These are phyloP conservation scores for Epinotia brunnichana DNA, from an alignment of 2,888 invertebrate genomes.

Conservation along the genomic window DNA sequence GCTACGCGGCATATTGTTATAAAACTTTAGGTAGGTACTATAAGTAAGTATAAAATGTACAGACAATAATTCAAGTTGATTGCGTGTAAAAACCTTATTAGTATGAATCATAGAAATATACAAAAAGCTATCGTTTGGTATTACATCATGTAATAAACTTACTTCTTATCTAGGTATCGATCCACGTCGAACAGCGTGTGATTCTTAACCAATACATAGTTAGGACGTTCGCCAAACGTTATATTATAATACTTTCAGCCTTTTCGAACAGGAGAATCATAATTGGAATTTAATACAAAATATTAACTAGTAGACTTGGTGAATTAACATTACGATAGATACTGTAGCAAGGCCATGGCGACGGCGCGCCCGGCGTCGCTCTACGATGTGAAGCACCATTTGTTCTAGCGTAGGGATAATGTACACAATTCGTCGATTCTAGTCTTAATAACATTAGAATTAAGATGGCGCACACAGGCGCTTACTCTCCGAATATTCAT, in stretches of 20 bases:
- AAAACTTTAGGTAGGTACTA: conserved; percentile 49
- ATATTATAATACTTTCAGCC: conserved; percentile 79
- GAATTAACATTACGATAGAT: conserved; percentile 72
- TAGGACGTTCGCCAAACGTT: conserved; percentile 75
- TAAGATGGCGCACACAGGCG: conserved; percentile 72
- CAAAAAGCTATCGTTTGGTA: conserved; percentile 77
- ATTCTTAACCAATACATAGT: conserved; percentile 66
- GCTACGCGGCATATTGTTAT: conserved; percentile 38
- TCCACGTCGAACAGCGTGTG: conserved; percentile 46
- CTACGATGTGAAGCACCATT: conserved; percentile 83
- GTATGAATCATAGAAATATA: conserved; percentile 79
- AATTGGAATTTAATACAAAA: conserved; percentile 77
- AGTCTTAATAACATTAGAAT: conserved; percentile 77
- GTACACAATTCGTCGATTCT: conserved; percentile 80
- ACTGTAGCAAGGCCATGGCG: conserved; percentile 44
- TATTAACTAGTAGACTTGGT: conserved; percentile 79
- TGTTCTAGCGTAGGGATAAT: conserved; percentile 84
- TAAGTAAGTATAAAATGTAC: conserved; percentile 75
- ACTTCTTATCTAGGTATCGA: conserved; percentile 50
- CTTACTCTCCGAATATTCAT: conserved; percentile 76
- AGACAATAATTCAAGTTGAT: conserved; percentile 67
- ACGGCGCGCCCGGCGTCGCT: conserved; percentile 58
- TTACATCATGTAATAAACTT: conserved; percentile 68
- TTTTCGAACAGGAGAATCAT: conserved; percentile 83
- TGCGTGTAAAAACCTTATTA: conserved; percentile 74